Evolutionary conservation across 2,113 vertebrate genomes (phyloP), one percentile per base, ranked within the genome.

Genomic region (Gymnobelideus leadbeateri): DNA sequence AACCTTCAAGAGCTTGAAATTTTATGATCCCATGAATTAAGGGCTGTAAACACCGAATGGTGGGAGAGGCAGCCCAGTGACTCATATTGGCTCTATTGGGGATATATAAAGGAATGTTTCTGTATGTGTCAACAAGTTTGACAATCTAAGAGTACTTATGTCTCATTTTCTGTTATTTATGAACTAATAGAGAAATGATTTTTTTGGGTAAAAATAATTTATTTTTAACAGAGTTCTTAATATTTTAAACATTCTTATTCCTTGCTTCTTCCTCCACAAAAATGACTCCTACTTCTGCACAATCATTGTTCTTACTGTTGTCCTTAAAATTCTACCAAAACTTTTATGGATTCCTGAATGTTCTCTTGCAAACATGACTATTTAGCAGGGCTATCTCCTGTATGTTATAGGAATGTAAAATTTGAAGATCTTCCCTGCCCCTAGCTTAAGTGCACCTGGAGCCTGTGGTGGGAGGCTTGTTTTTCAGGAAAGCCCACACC

Each of bases 111-210:
- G 0, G 8, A 52, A 84, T 1, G 0, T 57, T 84, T 92, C n/a
- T 52, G 0, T 55, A 92, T 49, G 57, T 84, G 54, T 28, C 47
- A 21, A 54, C 37, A 46, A 46, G 43, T 19, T 43, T 84, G 68
- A 84, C 68, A 84, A 84, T 84, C 68, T 23, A 21, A 84, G n/a
- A 84, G 68, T 84, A 84, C 68, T 84, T 84, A 84, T 84, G 68
- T 43, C 68, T 84, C n/a, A 93, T 51, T 47, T 95, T 19, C 26
- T 89, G 89, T 51, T 52, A 51, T 50, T 14, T 91, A 94, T 94
- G n/a, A 1, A 19, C 90, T 8, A 84, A 25, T 23, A 94, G 89
- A 92, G 7, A 2, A 93, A n/a, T 31, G 8, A 91, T 91, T 89
- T 91, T 11, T 93, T 95, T 89, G 90, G 4, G 37, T 51, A 37